A percentile compares a stretch with the other conserved stretches of the same genome.
These are phyloP conservation scores for Papilio helenus DNA, from an alignment of 1,140 invertebrate species.

Conservation along the genomic window DNA sequence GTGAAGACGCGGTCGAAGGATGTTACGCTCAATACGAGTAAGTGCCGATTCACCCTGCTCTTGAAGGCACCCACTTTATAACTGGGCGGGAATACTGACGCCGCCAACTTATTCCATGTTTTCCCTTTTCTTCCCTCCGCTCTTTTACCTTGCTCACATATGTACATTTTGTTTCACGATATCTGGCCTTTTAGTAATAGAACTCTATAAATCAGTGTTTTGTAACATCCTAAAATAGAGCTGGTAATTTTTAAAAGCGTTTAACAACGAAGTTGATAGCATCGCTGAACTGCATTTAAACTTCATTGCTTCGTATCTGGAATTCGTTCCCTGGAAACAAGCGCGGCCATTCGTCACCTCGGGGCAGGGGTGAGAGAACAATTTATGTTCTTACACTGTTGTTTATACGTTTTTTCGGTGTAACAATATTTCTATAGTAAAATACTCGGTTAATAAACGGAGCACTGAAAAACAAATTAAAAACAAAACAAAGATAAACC, in stretches of 20 bases:
- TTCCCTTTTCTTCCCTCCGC: no score
- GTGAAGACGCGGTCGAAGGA: no score
- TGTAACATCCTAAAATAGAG: not conserved
- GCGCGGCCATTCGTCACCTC: conserved; percentile 16
- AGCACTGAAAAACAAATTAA: not conserved
- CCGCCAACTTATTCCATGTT: no score
- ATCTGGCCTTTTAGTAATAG: no score
- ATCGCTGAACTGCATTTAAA: conserved; percentile 19
- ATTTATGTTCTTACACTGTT: conserved; percentile 12
- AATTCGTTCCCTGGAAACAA: conserved; percentile 31
- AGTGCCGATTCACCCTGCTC: no score
- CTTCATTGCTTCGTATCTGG: conserved; percentile 21
- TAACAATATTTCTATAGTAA: not conserved
- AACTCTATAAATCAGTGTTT: no score
- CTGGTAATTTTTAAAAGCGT: not conserved
- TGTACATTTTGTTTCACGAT: no score
- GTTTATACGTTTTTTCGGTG: conserved; percentile 8
- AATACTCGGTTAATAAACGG: not conserved
- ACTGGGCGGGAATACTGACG: no score
- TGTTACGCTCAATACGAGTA: no score
- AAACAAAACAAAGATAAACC: not conserved
- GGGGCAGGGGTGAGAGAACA: not conserved
- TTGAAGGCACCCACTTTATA: no score
- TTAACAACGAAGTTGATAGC: not conserved
- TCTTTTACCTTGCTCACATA: no score